These are phyloP conservation scores for Macrobrachium nipponense DNA, from an alignment of 1,140 invertebrate genomes.

Conservation along the genomic window DNA sequence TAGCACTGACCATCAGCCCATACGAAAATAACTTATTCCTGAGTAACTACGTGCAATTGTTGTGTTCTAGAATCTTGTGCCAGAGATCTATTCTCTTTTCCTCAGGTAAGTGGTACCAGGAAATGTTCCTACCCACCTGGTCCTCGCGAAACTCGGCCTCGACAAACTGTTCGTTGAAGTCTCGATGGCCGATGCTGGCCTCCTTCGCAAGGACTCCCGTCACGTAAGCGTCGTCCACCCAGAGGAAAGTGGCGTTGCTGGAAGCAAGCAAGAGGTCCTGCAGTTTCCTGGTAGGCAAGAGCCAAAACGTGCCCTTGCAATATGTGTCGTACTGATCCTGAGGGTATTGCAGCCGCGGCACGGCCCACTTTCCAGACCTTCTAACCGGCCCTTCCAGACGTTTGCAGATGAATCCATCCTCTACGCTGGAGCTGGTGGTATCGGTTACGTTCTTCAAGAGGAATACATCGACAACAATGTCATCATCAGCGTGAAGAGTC, in stretches of 20 bases:
- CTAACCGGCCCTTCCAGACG: neutral
- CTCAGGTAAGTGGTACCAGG: neutral
- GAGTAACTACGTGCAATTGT: neutral
- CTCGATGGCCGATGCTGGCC: neutral
- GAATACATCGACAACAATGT: constrained; percentile 16
- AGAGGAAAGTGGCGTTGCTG: neutral
- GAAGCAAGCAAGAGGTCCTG: constrained; percentile 3
- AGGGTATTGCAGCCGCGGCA: neutral
- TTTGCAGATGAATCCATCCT: neutral
- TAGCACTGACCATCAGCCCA: too few species aligned
- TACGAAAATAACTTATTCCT: too few species aligned
- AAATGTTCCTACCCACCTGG: neutral
- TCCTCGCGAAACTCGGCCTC: too few species aligned
- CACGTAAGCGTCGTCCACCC: constrained; percentile 38
- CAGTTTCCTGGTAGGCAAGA: neutral
- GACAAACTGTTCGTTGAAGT: neutral
- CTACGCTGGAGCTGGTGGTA: neutral
- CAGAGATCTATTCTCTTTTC: neutral
- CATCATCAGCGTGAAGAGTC: constrained; percentile 33
- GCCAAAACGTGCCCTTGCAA: neutral
- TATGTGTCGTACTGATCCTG: neutral
- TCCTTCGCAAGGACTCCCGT: constrained; percentile 2
- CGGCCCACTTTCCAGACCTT: constrained; percentile 17
- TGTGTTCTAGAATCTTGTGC: neutral
- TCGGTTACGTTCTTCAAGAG: neutral